These are phyloP conservation scores for Varecia variegata DNA, from an alignment of 2,797 vertebrate genomes.

Conservation along the genomic window DNA sequence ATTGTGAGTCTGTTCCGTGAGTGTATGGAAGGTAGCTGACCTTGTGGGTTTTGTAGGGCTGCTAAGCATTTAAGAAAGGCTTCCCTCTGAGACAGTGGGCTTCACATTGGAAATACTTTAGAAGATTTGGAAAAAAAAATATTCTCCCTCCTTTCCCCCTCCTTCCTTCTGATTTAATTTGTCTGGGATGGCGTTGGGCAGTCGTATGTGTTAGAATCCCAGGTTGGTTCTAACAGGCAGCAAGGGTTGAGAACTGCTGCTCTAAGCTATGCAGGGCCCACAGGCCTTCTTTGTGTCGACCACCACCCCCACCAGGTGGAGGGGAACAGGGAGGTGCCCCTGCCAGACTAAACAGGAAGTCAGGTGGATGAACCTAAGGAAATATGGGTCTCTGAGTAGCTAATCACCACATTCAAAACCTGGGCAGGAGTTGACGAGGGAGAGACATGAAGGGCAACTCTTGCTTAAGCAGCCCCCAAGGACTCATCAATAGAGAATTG, in stretches of 20 bases:
- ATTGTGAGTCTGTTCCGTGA: neutral
- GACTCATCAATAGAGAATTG: neutral
- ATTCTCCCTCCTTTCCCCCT: too few species aligned
- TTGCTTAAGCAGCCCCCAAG: neutral
- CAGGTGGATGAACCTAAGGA: neutral
- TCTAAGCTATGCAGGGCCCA: rapidly evolving
- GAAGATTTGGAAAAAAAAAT: neutral
- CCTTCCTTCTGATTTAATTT: neutral
- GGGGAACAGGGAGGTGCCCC: neutral
- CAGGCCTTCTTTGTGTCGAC: neutral
- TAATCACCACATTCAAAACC: neutral
- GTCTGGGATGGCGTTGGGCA: neutral
- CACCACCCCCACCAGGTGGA: neutral
- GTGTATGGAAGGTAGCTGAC: neutral
- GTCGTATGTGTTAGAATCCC: neutral
- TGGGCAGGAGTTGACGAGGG: neutral
- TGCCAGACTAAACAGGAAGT: neutral
- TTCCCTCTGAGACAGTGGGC: neutral
- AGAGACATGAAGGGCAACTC: too few species aligned
- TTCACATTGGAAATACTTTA: neutral
- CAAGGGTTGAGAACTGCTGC: too few species aligned
- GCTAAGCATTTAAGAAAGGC: neutral
- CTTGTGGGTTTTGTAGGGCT: too few species aligned
- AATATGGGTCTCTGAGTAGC: neutral
- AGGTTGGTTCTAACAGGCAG: neutral